Conservation (phyloP, 2,888 invertebrate species). For the Schrankia costaestrigalis region DNA sequence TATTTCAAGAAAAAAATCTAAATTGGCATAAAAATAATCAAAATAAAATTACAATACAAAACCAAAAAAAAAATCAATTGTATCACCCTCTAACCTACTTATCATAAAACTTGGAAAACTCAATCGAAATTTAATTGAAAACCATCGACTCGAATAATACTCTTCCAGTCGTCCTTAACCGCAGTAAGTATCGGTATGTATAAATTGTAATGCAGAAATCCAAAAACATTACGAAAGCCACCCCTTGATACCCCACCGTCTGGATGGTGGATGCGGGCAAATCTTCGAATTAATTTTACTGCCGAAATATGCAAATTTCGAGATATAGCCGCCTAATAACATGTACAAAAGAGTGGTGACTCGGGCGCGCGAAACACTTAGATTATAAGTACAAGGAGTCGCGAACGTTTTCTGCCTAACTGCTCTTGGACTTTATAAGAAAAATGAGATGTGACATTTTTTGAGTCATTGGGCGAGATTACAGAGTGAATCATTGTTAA, state of each 20-base stretch:
- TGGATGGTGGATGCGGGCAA: constrained; percentile 74
- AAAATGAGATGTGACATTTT: too few relatives aligned
- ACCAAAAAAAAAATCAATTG: constrained; percentile 24
- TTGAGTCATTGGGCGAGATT: too few relatives aligned
- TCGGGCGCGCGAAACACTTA: constrained; percentile 55
- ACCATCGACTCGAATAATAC: constrained; percentile 36
- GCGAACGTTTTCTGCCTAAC: constrained; percentile 10
- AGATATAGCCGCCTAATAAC: constrained; percentile 80
- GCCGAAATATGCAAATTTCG: constrained; percentile 79
- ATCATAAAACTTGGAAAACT: constrained; percentile 52
- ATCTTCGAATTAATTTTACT: constrained; percentile 82
- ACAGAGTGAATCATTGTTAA: too few relatives aligned
- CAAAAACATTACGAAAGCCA: constrained; percentile 58
- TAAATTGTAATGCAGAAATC: constrained; percentile 71
- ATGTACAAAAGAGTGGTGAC: constrained; percentile 81
- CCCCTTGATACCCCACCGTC: constrained; percentile 55
- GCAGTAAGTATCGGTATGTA: constrained; percentile 55
- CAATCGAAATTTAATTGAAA: constrained; percentile 46
- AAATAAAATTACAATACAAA: too few relatives aligned
- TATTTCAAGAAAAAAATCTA: too few relatives aligned
- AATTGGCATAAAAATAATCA: too few relatives aligned
- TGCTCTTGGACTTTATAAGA: too few relatives aligned
- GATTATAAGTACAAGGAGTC: constrained; percentile 29
- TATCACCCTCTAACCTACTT: constrained; percentile 35
- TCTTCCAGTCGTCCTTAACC: constrained; percentile 31